These are phyloP conservation scores for Melinaea menophilus DNA, from an alignment of 2,888 invertebrate genomes.

Conservation along the genomic window DNA sequence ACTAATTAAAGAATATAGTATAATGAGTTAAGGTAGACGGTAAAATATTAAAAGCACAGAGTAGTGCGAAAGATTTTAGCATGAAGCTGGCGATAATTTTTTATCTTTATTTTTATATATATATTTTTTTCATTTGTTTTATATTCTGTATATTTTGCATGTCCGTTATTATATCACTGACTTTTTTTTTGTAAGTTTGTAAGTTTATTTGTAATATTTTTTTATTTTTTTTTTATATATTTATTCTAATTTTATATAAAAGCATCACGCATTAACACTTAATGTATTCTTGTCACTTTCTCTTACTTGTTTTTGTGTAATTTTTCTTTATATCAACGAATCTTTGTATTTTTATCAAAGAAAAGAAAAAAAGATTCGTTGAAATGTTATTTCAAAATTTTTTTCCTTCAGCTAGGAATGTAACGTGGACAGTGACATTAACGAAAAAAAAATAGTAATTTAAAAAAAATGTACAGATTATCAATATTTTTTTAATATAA, in stretches of 20 bases:
- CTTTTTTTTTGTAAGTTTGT: constrained; percentile 33
- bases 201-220: constrained; percentile 28
- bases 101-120: constrained; percentile 43
- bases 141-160: constrained; percentile 56
- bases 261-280: constrained; percentile 53
- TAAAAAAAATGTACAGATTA: too few species aligned
- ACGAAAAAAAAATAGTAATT: not conserved
- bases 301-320: constrained; percentile 44
- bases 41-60: constrained; percentile 67
- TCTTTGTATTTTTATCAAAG: constrained; percentile 24
- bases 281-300: constrained; percentile 35
- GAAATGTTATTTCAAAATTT: constrained; percentile 35
- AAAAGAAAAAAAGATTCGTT: constrained; percentile 47
- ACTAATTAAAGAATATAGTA: constrained; percentile 63
- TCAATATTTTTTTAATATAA: too few species aligned
- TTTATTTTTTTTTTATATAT: constrained; percentile 38
- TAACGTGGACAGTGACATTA: constrained; percentile 70
- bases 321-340: constrained; percentile 33
- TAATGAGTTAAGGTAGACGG: constrained; percentile 57
- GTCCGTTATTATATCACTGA: constrained; percentile 39
- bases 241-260: constrained; percentile 37
- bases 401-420: constrained; percentile 61
- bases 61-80: constrained; percentile 72
- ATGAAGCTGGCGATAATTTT: constrained; percentile 65
- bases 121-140: constrained; percentile 42